Evolutionary conservation across 1,140 invertebrate species (phyloP), one percentile per base, ranked within the genome.

Genomic region (Bombus picipes): DNA sequence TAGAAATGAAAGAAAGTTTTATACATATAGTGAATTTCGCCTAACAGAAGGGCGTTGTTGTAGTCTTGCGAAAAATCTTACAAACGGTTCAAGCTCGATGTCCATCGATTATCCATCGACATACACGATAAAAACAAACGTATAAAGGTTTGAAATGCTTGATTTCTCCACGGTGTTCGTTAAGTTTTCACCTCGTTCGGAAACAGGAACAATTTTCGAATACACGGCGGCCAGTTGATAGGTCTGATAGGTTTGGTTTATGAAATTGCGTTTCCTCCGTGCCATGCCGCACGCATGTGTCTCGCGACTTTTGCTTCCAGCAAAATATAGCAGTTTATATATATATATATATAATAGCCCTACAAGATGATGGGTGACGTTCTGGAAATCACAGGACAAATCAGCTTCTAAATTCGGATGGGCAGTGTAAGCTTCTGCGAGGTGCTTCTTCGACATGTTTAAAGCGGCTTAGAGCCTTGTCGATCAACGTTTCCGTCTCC

Each of bases 391-490:
- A 85, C 89, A 91, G 84, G 86, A 91, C 76, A 83, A 80, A 66
- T 89, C 86, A 84, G 88, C 87, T 89, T 89, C 81, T 90, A 90
- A 87, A 89, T 87, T 92, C 90, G 91, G 92, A 91, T 89, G 90
- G 92, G 92, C 92, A 92, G 92, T 91, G 91, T 92, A 89, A 91
- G 89, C 91, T 91, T 85, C 81, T 85, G 89, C 89, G 80, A 91
- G 87, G 88, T 92, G 85, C 86, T 87, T 85, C 62, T 81, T 72
- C 53, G 39, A 72, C 66, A 34, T 82, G 57, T 70, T 28, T 62
- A 76, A 88, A 70, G 18, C 18, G 59, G 37, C 25, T 65, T n/a
- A 43, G 65, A 59, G 53, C 65, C 59, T 18, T 32, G 39, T 65
- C 37, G 53, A 39, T 77, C 37, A 76, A 66, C 53, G 32, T 65